Evolutionary conservation across 2,797 vertebrate species (phyloP), one percentile per base, ranked within the genome.

Genomic region (Liparis tanakae): DNA sequence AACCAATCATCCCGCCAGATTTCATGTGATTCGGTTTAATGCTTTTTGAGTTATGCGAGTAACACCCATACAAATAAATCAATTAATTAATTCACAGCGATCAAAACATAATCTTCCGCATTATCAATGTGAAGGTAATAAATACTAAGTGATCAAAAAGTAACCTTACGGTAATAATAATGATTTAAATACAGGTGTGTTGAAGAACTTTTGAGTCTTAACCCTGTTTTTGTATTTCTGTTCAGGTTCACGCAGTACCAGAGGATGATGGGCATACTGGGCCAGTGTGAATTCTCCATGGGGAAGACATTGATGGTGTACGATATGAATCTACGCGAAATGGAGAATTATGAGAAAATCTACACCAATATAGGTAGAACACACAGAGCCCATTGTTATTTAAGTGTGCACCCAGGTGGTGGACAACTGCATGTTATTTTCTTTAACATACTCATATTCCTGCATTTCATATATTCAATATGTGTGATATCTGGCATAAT

Each of bases 221-320:
- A 60, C 10, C 5, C 6, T 0, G 53, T 0, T n/a, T 73, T n/a
- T 73, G 0, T 76, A 0, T 14, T 67, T 55, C 1, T 76, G 6
- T 69, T 48, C 84, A 99, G 98, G 20, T 97, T 97, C 30, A 96
- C 95, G 41, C 97, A 99, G 76, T 97, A 98, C 83, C 98, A 99
- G 84, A 95, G 97, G 60, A 99, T 99, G 98, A 73, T 99, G 83
- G 96, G 96, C 37, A 97, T 94, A 36, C 85, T 99, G 89, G 94
- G 96, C 10, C 98, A 99, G 39, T 99, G 98, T 89, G 98, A 99
- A 83, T 99, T 98, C 90, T 99, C 98, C 39, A 98, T 99, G 98
- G 97, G 97, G 50, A 99, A 99, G 92, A 99, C 98, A 1, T 91
- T 98, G 70, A 95, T 99, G 81, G 98, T 99, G 6, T 98, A 99